Evolutionary conservation across 2,797 vertebrate species (phyloP), one percentile per base, ranked within the genome.

Genomic region (Aulostomus chinensis): DNA sequence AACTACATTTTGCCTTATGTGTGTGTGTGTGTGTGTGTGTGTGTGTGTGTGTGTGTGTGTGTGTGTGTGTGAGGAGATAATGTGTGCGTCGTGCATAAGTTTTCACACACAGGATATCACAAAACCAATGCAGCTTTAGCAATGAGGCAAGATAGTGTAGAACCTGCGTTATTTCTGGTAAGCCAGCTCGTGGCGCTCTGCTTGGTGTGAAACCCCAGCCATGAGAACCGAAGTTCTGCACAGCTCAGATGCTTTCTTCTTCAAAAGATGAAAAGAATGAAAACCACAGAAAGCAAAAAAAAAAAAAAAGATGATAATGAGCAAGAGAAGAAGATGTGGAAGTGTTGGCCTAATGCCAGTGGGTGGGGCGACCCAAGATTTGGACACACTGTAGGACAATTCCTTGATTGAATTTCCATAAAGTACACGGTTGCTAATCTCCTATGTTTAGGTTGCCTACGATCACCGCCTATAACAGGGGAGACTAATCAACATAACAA

Each of bases 161-260:
- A n/a, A n/a, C 38, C 25, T 9, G 58, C 76, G 34, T 76, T 84
- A 83, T 78, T 92, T 92, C 89, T 91, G 89, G 89, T 92, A 92
- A 92, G 77, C 54, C n/a, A 45, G 46, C 29, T 52, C 56, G 45
- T 54, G 56, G 64, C 49, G 83, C 68, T 62, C 49, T 57, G 76
- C 76, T 72, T 71, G 67, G 77, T 85, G 75, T 82, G 80, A 88
- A 84, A 85, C 81, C 73, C 60, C 73, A 81, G 56, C 29, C 53
- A 18, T 78, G 68, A 62, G 72, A 84, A 73, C 39, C 55, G 45
- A 53, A 74, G 36, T 31, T 33, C 25, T 51, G 42, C 40, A 58
- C 16, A 3, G 32, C 57, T 81, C 59, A 78, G 73, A 74, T 86
- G 66, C 28, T 79, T 76, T 78, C 47, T 67, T 16, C 70, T 48